These are phyloP conservation scores for Dreissena rostriformis DNA, from an alignment of 1,140 invertebrate species.

Conservation along the genomic window DNA sequence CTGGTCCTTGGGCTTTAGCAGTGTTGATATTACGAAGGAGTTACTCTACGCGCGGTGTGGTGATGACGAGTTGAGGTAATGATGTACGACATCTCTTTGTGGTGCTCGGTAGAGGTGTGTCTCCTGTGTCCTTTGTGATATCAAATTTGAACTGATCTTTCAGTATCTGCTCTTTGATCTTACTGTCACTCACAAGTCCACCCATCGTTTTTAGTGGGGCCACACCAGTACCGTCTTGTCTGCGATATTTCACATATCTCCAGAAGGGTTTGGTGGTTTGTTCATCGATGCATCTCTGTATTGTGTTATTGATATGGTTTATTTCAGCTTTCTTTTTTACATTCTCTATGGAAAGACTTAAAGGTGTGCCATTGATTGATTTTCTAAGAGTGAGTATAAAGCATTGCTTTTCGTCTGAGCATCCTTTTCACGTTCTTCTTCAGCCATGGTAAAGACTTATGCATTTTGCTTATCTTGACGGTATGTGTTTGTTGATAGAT, in stretches of 20 bases:
- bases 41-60: neutral
- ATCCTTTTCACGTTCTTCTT: slow-evolving; percentile 4
- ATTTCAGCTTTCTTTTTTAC: slow-evolving; percentile 48
- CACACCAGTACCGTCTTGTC: slow-evolving; percentile 46
- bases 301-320: slow-evolving; percentile 31
- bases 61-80: neutral
- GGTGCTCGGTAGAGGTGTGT: no score
- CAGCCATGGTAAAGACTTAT: slow-evolving; percentile 20
- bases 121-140: slow-evolving; percentile 17
- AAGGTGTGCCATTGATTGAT: neutral
- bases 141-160: slow-evolving; percentile 40
- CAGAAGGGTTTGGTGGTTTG: slow-evolving; percentile 26
- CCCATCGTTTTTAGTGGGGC: slow-evolving; percentile 1
- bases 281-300: slow-evolving; percentile 24
- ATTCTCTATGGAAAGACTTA: slow-evolving; percentile 35
- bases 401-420: slow-evolving; percentile 4
- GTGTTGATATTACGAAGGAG: neutral
- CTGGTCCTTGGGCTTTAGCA: slow-evolving; percentile 22
- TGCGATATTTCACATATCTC: slow-evolving; percentile 23
- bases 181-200: no score
- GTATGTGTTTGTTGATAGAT: slow-evolving; percentile 1
- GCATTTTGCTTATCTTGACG: slow-evolving; percentile 33
- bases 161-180: neutral
- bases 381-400: slow-evolving; percentile 29
- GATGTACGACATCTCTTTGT: neutral